These are phyloP conservation scores for Heteropelma amictum DNA, from an alignment of 2,888 invertebrate species.

Conservation along the genomic window DNA sequence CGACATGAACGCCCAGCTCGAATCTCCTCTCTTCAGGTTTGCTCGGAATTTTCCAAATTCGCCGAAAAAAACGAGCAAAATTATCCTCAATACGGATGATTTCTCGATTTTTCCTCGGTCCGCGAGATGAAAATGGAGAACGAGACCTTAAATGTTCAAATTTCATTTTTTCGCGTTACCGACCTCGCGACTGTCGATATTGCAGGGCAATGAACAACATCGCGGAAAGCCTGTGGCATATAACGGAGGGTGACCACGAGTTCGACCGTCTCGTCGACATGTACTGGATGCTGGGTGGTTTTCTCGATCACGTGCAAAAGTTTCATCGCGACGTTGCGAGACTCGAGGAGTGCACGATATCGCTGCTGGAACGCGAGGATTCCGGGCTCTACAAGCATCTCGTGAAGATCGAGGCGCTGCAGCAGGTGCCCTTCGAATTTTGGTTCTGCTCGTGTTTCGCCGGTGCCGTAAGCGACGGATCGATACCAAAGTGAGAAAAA, in stretches of 20 bases:
- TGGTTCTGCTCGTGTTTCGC: slow-evolving; percentile 94
- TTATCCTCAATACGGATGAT: too few relatives aligned
- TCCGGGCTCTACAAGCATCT: slow-evolving; percentile 85
- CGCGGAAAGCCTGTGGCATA: slow-evolving; percentile 84
- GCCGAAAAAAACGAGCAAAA: background rate
- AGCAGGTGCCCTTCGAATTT: slow-evolving; percentile 83
- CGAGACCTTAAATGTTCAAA: too few relatives aligned
- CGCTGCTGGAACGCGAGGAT: slow-evolving; percentile 89
- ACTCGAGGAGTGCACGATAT: slow-evolving; percentile 83
- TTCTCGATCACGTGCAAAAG: slow-evolving; percentile 84
- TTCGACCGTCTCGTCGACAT: slow-evolving; percentile 81
- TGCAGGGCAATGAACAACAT: slow-evolving; percentile 74
- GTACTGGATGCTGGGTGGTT: slow-evolving; percentile 90
- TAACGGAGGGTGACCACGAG: slow-evolving; percentile 83
- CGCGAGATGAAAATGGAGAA: too few relatives aligned
- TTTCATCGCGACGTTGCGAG: slow-evolving; percentile 84
- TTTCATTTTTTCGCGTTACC: too few relatives aligned
- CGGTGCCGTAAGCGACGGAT: slow-evolving; percentile 87
- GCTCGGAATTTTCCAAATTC: background rate
- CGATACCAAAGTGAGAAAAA: slow-evolving; percentile 84
- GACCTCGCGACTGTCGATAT: too few relatives aligned
- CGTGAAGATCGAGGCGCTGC: slow-evolving; percentile 82
- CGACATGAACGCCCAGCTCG: slow-evolving; percentile 72
- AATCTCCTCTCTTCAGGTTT: slow-evolving; percentile 72
- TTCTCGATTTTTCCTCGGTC: too few relatives aligned